Percentiles rank a stretch among this genome's conserved stretches.
Conservation (phyloP, 1,140 invertebrate genomes). For the Tachypleus tridentatus region DNA sequence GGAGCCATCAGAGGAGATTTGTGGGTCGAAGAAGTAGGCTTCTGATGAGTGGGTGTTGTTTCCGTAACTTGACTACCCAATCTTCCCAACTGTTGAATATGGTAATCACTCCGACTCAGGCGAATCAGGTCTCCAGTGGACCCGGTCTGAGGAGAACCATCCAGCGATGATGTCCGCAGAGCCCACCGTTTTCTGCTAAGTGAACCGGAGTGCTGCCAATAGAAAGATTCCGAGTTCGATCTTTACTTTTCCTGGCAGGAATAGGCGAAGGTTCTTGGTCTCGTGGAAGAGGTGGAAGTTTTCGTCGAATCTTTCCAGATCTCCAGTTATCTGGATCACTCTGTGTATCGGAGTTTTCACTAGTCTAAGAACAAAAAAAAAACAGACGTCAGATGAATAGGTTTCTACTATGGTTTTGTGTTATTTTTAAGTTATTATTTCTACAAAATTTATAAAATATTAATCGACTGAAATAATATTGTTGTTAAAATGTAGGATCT, state of each 20-base stretch:
- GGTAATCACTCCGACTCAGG: too few relatives aligned
- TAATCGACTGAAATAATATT: too few relatives aligned
- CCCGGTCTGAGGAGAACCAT: conserved; percentile 16
- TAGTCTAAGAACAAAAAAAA: too few relatives aligned
- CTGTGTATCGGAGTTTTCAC: conserved; percentile 41
- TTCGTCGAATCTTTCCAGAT: conserved; percentile 41
- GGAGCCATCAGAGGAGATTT: not conserved
- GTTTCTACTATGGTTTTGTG: too few relatives aligned
- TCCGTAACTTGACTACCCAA: too few relatives aligned
- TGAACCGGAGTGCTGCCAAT: conserved; percentile 18
- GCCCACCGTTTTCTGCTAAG: conserved; percentile 27
- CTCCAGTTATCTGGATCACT: conserved; percentile 42
- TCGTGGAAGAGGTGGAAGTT: conserved; percentile 44
- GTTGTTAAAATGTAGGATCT: too few relatives aligned
- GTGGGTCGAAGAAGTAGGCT: too few relatives aligned
- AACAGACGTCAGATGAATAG: too few relatives aligned
- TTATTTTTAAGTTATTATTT: too few relatives aligned
- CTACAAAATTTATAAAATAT: too few relatives aligned
- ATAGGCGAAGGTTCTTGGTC: conserved; percentile 43
- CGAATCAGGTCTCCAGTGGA: conserved; percentile 16
- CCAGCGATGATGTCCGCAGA: conserved; percentile 36
- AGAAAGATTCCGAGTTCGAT: conserved; percentile 25
- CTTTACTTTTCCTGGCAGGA: conserved; percentile 34
- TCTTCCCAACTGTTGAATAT: too few relatives aligned
- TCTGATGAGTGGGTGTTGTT: too few relatives aligned